Conservation (phyloP, 2,113 vertebrate genomes). For the Pimephales promelas region DNA sequence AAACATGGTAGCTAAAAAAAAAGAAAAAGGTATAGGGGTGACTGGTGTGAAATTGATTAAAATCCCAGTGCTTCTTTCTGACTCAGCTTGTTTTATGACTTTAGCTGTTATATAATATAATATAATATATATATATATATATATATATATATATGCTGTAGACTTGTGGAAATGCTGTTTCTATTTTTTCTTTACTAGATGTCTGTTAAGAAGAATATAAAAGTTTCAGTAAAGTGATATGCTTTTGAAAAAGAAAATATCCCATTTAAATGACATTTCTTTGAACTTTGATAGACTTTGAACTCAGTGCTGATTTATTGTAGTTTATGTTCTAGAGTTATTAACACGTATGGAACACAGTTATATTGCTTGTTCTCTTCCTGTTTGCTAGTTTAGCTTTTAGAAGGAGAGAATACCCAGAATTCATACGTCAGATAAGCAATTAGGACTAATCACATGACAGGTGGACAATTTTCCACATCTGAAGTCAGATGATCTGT, state of each 20-base stretch:
- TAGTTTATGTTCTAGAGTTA: background rate
- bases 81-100: background rate
- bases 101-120: background rate
- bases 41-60: background rate
- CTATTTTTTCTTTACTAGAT: too few species aligned
- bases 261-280: background rate
- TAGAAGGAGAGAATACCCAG: background rate
- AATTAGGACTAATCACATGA: background rate
- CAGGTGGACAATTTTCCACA: background rate
- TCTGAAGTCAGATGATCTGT: background rate
- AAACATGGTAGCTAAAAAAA: background rate
- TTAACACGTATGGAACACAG: background rate
- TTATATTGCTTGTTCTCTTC: background rate
- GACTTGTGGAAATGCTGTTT: background rate
- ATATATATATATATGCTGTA: background rate
- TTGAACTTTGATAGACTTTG: background rate
- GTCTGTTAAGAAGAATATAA: background rate
- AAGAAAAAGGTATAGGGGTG: background rate
- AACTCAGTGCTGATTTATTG: background rate
- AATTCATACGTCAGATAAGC: background rate
- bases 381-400: background rate
- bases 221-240: background rate
- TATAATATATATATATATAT: background rate
- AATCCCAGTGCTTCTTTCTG: background rate
- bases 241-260: background rate